Evolutionary conservation across 2,113 vertebrate species (phyloP).

Genomic region (Salminus brasiliensis): DNA sequence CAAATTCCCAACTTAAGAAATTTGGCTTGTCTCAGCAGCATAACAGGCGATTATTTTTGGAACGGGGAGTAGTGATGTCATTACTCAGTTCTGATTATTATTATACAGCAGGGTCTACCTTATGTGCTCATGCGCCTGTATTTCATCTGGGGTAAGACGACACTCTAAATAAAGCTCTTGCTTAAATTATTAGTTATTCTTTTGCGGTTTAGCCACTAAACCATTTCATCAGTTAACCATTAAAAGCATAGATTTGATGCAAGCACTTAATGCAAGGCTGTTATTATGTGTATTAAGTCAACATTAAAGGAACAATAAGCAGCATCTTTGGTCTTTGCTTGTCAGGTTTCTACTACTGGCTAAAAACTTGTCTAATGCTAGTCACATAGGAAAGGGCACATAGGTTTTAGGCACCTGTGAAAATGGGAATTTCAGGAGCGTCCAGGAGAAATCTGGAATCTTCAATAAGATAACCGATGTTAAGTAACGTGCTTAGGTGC

Average conservation of each 20-base stretch:
- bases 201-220: background rate
- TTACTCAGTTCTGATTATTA: constrained; percentile 28
- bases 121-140: constrained; percentile 10
- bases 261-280: no score
- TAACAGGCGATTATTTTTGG: constrained; percentile 49
- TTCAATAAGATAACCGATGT: no score
- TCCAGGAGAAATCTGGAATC: no score
- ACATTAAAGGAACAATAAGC: background rate
- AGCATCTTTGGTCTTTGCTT: background rate
- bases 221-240: background rate
- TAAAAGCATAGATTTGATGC: background rate
- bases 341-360: background rate
- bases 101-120: constrained; percentile 3
- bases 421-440: no score
- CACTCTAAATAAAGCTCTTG: no score
- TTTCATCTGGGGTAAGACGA: no score
- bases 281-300: background rate
- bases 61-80: constrained; percentile 36
- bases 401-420: no score
- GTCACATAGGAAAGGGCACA: no score
- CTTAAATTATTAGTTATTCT: constrained; percentile 2
- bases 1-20: constrained; percentile 73
- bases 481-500: no score
- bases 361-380: background rate
- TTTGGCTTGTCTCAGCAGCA: constrained; percentile 43